Evolutionary conservation across 2,888 invertebrate species (phyloP), one percentile per base, ranked within the genome.

Genomic region (Drosophila mayaguana): DNA sequence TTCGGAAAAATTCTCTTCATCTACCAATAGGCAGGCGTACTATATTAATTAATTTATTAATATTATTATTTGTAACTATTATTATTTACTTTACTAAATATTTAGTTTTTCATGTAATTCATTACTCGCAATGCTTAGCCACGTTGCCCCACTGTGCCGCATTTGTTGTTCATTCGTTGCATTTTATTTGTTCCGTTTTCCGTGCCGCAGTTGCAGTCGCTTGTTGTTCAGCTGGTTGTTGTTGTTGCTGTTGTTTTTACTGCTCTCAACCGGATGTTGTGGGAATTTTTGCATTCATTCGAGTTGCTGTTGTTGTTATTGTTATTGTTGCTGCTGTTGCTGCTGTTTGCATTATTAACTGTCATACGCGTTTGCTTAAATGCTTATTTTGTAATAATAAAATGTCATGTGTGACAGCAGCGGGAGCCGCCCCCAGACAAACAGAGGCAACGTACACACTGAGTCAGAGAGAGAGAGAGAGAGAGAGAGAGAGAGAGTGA

Each of bases 311-410:
- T 20, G 65, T 59, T 46, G 46, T 46, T 46, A n/a, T 46, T 43
- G 43, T 20, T 20, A n/a, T 40, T 46, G 18, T 50, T 55, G n/a
- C 12, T 34, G 56, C 22, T 55, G 60, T 18, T 68, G 57, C 2
- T 45, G 88, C 60, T 75, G 85, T 82, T 80, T 78, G 75, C 81
- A 80, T 82, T 86, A 88, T 89, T 88, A 82, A 89, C 89, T 89
- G 88, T 88, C 89, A 89, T 86, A 89, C 74, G 86, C 78, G 83
- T 77, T 75, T 78, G 85, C 80, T 75, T 85, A 89, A 86, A 86
- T 88, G 89, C 85, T 89, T 86, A 88, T 89, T 88, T 89, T 89
- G 88, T 86, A 86, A 86, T 82, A 86, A 89, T 80, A 86, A 88
- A 86, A 85, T 88, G 78, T 89, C 89, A 82, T 80, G 76, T 89